Percentiles rank a stretch among this genome's conserved stretches.
Conservation (phyloP, 2,113 vertebrate species). For the Choloepus hoffmanni region DNA sequence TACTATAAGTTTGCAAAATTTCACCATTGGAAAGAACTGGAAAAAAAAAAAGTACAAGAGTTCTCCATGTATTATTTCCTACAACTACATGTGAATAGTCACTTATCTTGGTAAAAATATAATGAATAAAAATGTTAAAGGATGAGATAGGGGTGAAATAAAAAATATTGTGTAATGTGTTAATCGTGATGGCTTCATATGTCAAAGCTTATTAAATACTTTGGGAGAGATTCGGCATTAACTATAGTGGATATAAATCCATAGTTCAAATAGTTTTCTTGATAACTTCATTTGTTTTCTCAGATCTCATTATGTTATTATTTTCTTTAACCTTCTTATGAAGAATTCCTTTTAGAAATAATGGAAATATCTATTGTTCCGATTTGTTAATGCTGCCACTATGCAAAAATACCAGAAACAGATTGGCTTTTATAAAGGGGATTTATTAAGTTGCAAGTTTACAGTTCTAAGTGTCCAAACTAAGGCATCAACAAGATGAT, state of each 20-base stretch:
- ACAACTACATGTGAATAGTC: neutral
- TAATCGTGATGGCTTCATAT: neutral
- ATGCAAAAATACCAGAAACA: too few species aligned
- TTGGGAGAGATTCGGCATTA: neutral
- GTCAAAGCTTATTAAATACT: neutral
- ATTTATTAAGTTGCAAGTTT: too few species aligned
- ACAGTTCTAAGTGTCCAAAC: too few species aligned
- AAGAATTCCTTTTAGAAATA: neutral
- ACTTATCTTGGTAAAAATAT: neutral
- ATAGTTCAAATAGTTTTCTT: neutral
- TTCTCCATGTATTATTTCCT: neutral
- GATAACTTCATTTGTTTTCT: neutral
- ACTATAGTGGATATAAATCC: neutral
- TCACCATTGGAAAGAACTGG: too few species aligned
- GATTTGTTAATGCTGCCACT: too few species aligned
- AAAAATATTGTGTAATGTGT: too few species aligned
- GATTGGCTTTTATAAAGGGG: too few species aligned
- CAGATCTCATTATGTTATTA: neutral
- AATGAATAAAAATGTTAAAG: neutral
- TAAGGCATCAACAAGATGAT: too few species aligned
- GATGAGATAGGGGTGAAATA: neutral
- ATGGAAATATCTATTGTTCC: neutral
- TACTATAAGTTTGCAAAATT: neutral
- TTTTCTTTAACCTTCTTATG: neutral
- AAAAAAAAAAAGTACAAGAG: neutral